Evolutionary conservation across 2,113 vertebrate species (phyloP).

Genomic region (Thermophis baileyi): DNA sequence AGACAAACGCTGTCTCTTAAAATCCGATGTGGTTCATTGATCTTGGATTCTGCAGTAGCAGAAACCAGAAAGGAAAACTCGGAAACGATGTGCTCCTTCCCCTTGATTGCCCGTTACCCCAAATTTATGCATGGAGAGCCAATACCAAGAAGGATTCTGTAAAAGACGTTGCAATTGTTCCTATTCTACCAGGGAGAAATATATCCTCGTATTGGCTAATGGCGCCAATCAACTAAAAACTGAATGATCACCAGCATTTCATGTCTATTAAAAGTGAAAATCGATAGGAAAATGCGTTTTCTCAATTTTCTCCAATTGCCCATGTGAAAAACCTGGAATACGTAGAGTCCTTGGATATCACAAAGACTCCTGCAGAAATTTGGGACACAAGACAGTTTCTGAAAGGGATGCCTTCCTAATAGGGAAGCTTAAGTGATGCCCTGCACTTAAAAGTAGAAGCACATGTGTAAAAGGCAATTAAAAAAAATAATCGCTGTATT

Average conservation of each 20-base stretch:
- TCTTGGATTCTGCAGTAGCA: not conserved
- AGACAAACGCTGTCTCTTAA: not conserved
- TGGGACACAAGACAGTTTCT: slow-evolving; percentile 38
- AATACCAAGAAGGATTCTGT: slow-evolving; percentile 18
- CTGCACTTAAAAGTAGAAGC: slow-evolving; percentile 25
- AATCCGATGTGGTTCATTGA: not conserved
- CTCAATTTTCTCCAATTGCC: not conserved
- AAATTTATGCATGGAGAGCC: not conserved
- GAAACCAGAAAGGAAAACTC: not conserved
- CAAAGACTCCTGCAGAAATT: slow-evolving; percentile 50
- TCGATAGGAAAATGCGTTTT: not conserved
- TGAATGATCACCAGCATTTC: not conserved
- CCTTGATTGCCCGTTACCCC: not conserved
- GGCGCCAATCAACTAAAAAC: not conserved
- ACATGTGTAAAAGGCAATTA: slow-evolving; percentile 45
- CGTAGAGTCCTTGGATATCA: slow-evolving; percentile 26
- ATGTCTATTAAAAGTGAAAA: slow-evolving; percentile 1
- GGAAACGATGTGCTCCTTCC: not conserved
- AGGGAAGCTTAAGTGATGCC: slow-evolving; percentile 28
- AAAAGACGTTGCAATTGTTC: slow-evolving; percentile 10
- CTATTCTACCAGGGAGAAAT: not conserved
- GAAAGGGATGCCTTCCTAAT: slow-evolving; percentile 44
- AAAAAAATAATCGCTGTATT: slow-evolving; percentile 46
- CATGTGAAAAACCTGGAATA: not conserved
- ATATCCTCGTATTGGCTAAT: not conserved